A percentile compares a stretch with the other conserved stretches of the same genome.
phyloP scores from a whole-genome alignment of 2,113 vertebrate genomes.

The Onychostoma macrolepis region DNA sequence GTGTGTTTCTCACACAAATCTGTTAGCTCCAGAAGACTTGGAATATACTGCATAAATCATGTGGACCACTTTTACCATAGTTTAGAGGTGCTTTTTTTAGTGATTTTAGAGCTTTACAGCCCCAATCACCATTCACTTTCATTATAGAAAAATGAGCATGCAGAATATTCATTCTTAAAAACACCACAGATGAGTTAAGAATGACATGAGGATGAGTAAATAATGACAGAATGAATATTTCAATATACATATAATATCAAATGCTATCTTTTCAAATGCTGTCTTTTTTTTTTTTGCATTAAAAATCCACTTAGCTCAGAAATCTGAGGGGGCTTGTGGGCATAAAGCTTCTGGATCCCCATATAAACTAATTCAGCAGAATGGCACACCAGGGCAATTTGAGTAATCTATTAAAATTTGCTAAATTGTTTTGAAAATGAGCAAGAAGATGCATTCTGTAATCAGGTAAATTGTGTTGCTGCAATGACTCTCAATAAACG shows the following conservation, averaged over 20 bases:
- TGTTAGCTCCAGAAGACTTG: background rate
- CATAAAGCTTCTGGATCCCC: background rate
- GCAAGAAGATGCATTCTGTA: constrained; percentile 45
- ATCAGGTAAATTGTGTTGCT: constrained; percentile 34
- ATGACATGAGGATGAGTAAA: background rate
- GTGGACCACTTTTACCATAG: background rate
- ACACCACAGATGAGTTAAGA: background rate
- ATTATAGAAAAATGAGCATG: background rate
- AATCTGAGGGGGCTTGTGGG: background rate
- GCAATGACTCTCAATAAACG: constrained; percentile 45
- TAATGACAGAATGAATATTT: no score
- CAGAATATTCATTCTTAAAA: background rate
- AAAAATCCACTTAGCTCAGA: background rate
- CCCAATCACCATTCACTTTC: background rate
- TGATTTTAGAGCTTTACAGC: background rate
- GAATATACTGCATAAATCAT: background rate
- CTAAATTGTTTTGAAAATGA: constrained; percentile 38
- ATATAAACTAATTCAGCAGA: constrained; percentile 14
- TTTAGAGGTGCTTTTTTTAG: background rate
- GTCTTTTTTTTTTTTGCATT: background rate
- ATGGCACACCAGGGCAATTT: constrained; percentile 29
- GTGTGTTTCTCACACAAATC: background rate
- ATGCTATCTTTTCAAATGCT: background rate
- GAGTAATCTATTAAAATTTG: constrained; percentile 23
- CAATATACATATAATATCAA: no score